Base-by-base conservation (phyloP, 2,113 vertebrate genomes). In the Gadus chalcogrammus region DNA sequence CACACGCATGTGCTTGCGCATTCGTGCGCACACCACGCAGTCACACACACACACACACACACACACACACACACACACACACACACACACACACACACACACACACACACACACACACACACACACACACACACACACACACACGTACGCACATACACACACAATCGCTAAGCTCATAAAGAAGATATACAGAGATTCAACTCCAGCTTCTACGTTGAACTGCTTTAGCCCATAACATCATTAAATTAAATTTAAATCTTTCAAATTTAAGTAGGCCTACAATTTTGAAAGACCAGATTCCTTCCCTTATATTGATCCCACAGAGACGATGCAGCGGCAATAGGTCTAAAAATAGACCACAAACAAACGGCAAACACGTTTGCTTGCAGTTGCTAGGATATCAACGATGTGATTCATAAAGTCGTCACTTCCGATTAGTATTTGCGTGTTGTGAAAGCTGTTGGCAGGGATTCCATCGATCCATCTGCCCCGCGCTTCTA, bases 361-460 rank as follows among this genome's bases (percentile, higher is more conserved):
- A 80, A 69, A 80, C 67, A 48, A 48, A 48, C 74, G 61, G 38
- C 18, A 68, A 64, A 74, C 77, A 28, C 63, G 12, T 13, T 48
- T 65, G 72, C 66, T 66, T 28, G 65, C 64, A 18, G 88, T 90
- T 89, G 89, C 86, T 88, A 87, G 83, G 86, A 87, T 87, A 87
- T 87, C 71, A 77, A 28, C 62, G 75, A 79, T 73, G 79, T 83
- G 84, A 87, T 74, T 86, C 80, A 83, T 82, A 77, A 74, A 69
- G 35, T 8, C 68, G 72, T 84, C 77, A 72, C 67, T 81, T 52
- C 64, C 77, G 67, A 65, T 84, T 82, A 81, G 66, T 69, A 83
- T 86, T 69, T 81, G 82, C 87, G 78, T 68, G 68, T 88, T 70
- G 64, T 18, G 6, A 76, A 73, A 38, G 35, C 65, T 75, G 69